These are phyloP conservation scores for Onchidella celtica DNA, from an alignment of 2,888 invertebrate species.

Conservation along the genomic window DNA sequence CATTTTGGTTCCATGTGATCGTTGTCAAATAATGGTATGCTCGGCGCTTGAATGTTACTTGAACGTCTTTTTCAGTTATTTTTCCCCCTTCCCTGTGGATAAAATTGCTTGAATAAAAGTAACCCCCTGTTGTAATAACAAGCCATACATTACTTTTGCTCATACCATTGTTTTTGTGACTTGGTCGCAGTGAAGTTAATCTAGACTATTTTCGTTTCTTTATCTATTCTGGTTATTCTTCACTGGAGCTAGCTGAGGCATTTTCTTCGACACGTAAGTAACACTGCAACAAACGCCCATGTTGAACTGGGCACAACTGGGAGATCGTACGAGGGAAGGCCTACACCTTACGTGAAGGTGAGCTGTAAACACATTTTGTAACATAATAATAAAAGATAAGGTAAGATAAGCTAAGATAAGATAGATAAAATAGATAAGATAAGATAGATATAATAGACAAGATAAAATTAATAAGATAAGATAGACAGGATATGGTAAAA, in stretches of 20 bases:
- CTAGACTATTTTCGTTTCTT: no score
- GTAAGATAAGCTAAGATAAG: no score
- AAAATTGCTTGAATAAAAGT: no score
- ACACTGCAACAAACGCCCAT: constrained; percentile 34
- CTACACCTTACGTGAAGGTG: constrained; percentile 51
- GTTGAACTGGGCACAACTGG: constrained; percentile 49
- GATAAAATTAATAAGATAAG: no score
- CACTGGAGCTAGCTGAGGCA: constrained; percentile 47
- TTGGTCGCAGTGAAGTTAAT: no score
- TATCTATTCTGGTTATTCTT: no score
- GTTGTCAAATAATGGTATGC: neutral
- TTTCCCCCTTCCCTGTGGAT: neutral
- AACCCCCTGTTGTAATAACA: neutral
- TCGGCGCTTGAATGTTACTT: no score
- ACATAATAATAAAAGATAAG: no score
- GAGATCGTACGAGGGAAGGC: constrained; percentile 46
- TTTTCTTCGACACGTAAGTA: constrained; percentile 38
- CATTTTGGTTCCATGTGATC: neutral
- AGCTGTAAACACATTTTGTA: no score
- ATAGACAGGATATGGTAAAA: no score
- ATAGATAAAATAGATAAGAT: no score
- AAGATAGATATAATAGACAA: neutral
- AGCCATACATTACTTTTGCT: neutral
- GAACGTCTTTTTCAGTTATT: neutral
- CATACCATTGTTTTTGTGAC: no score